Percentiles rank a stretch among this genome's conserved stretches.
Conservation (phyloP, 2,888 invertebrate genomes). For the Luperina nickerlii region DNA sequence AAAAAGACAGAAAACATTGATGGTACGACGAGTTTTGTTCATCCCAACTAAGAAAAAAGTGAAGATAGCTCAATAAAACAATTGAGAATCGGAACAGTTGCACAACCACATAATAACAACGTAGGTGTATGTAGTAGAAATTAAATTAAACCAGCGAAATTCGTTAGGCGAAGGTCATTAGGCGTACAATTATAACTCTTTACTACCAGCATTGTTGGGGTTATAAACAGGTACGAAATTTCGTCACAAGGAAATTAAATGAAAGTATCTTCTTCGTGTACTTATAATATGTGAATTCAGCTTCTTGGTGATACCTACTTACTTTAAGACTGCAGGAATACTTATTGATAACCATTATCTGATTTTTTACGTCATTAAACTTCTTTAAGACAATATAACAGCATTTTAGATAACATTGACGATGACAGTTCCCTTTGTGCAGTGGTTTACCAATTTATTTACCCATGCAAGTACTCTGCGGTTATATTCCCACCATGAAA, state of each 20-base stretch:
- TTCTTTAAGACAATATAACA: neutral
- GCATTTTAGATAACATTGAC: neutral
- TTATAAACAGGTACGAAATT: conserved; percentile 36
- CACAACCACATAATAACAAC: conserved; percentile 5
- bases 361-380: neutral
- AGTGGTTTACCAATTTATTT: neutral
- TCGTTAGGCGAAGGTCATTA: conserved; percentile 33
- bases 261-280: conserved; percentile 41
- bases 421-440: neutral
- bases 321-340: neutral
- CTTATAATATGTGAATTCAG: neutral
- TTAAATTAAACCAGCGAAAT: conserved; percentile 56
- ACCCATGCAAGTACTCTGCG: neutral
- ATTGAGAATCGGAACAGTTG: neutral
- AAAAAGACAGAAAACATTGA: neutral
- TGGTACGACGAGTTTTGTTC: neutral
- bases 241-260: conserved; percentile 35
- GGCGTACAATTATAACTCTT: conserved; percentile 48
- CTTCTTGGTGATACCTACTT: neutral
- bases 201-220: conserved; percentile 53
- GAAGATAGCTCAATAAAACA: conserved; percentile 10
- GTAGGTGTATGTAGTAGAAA: neutral
- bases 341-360: neutral
- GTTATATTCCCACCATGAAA: neutral
- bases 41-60: neutral